Conservation (phyloP, 2,888 invertebrate genomes). For the Trichogramma evanescens region DNA sequence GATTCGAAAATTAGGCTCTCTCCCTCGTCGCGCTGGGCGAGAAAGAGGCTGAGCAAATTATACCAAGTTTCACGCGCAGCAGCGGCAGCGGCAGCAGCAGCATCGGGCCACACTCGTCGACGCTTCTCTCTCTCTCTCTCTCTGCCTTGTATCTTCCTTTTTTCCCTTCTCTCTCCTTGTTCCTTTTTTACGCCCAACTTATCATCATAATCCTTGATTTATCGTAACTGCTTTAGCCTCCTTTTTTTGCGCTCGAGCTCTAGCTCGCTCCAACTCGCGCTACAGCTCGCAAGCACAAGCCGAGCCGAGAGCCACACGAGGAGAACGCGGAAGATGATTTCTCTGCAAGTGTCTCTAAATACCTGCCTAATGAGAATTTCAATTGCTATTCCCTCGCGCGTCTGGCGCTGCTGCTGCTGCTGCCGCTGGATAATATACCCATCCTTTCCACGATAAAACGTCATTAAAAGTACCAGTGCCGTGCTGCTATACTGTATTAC, state of each 20-base stretch:
- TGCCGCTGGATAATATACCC: slow-evolving; percentile 5
- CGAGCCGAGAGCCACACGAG: neutral
- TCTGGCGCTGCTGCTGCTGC: slow-evolving; percentile 2
- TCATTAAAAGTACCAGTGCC: neutral
- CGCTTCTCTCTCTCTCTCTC: neutral
- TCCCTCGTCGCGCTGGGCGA: neutral
- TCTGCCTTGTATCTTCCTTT: too few relatives aligned
- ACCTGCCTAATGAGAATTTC: slow-evolving; percentile 31
- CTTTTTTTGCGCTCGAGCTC: neutral
- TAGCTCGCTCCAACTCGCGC: neutral
- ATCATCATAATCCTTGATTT: too few relatives aligned
- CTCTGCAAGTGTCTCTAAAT: slow-evolving; percentile 32
- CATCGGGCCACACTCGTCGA: slow-evolving; percentile 7
- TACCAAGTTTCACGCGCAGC: slow-evolving; percentile 1
- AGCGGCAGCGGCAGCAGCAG: neutral
- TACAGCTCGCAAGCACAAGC: neutral
- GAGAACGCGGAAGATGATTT: slow-evolving; percentile 29
- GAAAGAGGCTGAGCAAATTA: slow-evolving; percentile 4
- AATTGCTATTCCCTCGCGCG: slow-evolving; percentile 26
- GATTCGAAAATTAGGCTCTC: slow-evolving; percentile 16
- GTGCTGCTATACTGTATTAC: slow-evolving; percentile 1
- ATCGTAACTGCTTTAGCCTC: too few relatives aligned
- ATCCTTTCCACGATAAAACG: slow-evolving; percentile 1
- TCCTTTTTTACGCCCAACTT: too few relatives aligned
- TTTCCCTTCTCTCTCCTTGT: too few relatives aligned